phyloP scores from a whole-genome alignment of 2,888 invertebrate species.

The Conops quadrifasciatus region DNA sequence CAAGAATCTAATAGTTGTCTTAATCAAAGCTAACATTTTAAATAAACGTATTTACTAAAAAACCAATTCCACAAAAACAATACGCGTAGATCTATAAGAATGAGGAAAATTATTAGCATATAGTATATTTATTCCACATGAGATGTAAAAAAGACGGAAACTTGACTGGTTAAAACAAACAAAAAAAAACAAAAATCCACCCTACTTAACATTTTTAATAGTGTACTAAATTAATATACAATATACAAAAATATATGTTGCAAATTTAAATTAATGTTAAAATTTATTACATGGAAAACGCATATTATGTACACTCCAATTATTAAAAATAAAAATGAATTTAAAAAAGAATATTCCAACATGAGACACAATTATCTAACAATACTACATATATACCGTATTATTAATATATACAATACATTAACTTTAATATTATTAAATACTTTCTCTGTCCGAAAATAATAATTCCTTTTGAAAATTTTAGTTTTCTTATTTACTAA shows the following conservation, averaged over 20 bases:
- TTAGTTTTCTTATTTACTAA: no score
- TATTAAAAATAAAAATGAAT: constrained; percentile 40
- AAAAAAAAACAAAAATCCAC: constrained; percentile 12
- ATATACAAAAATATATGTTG: constrained; percentile 21
- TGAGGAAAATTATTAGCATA: constrained; percentile 7
- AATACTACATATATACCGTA: constrained; percentile 18
- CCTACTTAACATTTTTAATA: constrained; percentile 13
- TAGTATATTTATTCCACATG: constrained; percentile 33
- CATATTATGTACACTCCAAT: constrained; percentile 28
- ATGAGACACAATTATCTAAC: constrained; percentile 44
- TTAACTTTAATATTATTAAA: no score
- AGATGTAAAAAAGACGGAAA: constrained; percentile 23
- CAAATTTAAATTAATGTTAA: constrained; percentile 24
- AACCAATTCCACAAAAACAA: constrained; percentile 18
- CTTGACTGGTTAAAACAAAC: constrained; percentile 21
- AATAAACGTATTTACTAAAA: neutral
- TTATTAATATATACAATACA: constrained; percentile 25
- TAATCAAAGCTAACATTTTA: neutral
- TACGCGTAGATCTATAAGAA: constrained; percentile 16
- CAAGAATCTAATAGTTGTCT: neutral
- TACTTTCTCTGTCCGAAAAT: no score
- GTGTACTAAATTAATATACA: constrained; percentile 5
- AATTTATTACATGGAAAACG: constrained; percentile 25
- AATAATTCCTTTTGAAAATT: no score
- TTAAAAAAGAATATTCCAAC: constrained; percentile 43